phyloP scores from a whole-genome alignment of 2,113 vertebrate genomes.

The Fregetta grallaria region DNA sequence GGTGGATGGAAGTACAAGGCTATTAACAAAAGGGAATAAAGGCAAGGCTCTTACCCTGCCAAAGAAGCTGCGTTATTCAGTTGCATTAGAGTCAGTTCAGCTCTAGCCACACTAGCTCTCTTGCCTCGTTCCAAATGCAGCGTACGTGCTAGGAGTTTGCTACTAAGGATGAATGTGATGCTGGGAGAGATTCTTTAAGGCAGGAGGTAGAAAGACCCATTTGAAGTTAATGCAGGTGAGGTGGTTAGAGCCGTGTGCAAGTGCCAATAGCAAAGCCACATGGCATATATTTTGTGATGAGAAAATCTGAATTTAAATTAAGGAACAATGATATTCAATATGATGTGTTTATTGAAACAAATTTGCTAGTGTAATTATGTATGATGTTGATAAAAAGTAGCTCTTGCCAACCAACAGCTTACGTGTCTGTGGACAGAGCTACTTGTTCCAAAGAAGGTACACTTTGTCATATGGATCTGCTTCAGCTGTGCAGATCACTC shows the following conservation, averaged over 20 bases:
- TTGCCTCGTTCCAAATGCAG: background rate
- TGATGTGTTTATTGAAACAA: background rate
- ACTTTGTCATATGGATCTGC: background rate
- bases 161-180: background rate
- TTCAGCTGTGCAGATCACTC: background rate
- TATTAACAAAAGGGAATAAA: background rate
- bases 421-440: background rate
- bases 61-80: background rate
- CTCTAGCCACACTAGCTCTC: background rate
- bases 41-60: background rate
- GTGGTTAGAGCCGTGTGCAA: background rate
- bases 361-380: background rate
- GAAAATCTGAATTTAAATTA: background rate
- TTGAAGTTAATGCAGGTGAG: background rate
- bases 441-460: background rate
- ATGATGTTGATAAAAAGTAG: background rate
- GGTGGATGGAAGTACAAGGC: background rate
- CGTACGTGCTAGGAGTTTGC: background rate
- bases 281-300: background rate
- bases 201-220: background rate
- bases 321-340: background rate
- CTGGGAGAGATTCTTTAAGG: background rate
- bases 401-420: background rate
- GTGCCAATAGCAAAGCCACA: background rate
- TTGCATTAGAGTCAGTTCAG: background rate